Evolutionary conservation across 2,797 vertebrate species (phyloP).

Genomic region (Buphagus erythrorhynchus): DNA sequence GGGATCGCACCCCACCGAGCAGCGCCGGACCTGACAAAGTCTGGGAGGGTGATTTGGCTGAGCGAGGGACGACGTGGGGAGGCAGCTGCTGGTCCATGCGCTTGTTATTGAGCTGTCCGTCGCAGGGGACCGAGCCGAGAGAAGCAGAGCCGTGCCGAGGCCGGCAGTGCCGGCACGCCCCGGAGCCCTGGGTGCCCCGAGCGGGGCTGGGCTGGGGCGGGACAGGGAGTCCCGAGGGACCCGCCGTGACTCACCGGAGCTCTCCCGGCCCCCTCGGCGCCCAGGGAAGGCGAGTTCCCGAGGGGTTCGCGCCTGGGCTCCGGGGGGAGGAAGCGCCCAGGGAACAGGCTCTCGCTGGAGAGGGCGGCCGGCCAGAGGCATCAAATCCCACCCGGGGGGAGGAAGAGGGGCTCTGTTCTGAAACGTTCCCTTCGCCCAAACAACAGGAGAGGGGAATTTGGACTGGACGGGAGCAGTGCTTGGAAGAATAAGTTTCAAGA

Average conservation of each 20-base stretch:
- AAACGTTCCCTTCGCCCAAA: neutral
- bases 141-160: neutral
- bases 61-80: fast-evolving
- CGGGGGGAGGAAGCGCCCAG: fast-evolving
- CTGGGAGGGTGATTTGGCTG: neutral
- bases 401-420: neutral
- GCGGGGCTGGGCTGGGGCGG: neutral
- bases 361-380: neutral
- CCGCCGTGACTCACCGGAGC: neutral
- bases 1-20: neutral
- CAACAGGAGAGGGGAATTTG: neutral
- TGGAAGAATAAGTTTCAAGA: neutral
- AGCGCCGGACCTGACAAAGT: fast-evolving
- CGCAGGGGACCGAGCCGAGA: neutral
- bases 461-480: neutral
- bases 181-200: neutral
- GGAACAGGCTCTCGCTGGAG: neutral
- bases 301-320: neutral
- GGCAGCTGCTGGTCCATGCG: no score
- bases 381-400: no score
- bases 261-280: neutral
- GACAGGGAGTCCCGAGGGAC: neutral
- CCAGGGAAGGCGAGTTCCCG: neutral
- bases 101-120: neutral
- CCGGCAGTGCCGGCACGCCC: fast-evolving